Percentiles rank a stretch among this genome's conserved stretches.
Conservation (phyloP, 2,888 invertebrate species). For the Hybos culiciformis region DNA sequence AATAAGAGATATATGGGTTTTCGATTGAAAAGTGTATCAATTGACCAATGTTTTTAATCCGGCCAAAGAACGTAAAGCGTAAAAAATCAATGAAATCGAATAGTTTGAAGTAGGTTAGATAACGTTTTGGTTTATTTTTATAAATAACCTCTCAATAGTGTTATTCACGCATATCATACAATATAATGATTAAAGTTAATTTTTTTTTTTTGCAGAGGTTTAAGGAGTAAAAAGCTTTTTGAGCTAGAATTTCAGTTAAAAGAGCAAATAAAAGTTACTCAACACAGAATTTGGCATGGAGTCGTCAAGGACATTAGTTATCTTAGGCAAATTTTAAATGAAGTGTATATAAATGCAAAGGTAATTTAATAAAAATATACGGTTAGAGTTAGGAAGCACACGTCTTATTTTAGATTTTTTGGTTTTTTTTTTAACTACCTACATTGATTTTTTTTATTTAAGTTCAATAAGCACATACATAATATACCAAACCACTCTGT, state of each 20-base stretch:
- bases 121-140: constrained; percentile 81
- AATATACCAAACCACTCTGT: too few species aligned
- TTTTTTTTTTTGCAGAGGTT: constrained; percentile 26
- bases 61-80: too few species aligned
- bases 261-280: constrained; percentile 61
- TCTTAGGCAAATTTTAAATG: constrained; percentile 60
- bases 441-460: too few species aligned
- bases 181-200: constrained; percentile 25
- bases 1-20: too few species aligned
- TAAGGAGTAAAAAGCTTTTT: constrained; percentile 55
- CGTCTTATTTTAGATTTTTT: background rate
- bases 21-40: too few species aligned
- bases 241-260: constrained; percentile 64
- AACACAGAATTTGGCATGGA: constrained; percentile 60
- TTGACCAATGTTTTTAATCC: too few species aligned
- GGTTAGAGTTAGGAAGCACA: constrained; percentile 6
- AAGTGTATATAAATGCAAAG: constrained; percentile 71
- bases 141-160: constrained; percentile 83
- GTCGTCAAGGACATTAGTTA: constrained; percentile 62
- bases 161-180: constrained; percentile 68
- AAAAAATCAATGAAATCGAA: too few species aligned
- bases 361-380: too few species aligned
- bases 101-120: too few species aligned
- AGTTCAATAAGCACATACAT: too few species aligned
- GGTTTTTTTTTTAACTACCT: constrained; percentile 1